Evolutionary conservation across 2,888 invertebrate species (phyloP).

Genomic region (Pegoplata infirma): DNA sequence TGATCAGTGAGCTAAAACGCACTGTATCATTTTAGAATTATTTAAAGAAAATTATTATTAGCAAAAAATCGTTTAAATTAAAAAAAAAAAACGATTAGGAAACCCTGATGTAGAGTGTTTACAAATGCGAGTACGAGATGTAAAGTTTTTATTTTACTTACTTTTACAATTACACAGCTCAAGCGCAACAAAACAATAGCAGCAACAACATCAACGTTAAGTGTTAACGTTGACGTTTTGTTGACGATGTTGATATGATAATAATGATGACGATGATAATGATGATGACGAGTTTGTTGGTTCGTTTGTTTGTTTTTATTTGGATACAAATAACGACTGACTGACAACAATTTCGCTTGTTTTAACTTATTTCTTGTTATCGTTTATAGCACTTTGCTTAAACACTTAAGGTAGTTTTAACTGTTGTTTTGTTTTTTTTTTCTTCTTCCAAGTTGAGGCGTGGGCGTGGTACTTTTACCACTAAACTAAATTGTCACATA

Average conservation of each 20-base stretch:
- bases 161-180: slow-evolving; percentile 42
- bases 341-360: slow-evolving; percentile 1
- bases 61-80: too few relatives aligned
- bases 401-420: slow-evolving; percentile 32
- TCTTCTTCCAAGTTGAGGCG: background rate
- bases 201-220: background rate
- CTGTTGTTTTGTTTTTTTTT: background rate
- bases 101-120: too few relatives aligned
- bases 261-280: too few relatives aligned
- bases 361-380: slow-evolving; percentile 1
- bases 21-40: too few relatives aligned
- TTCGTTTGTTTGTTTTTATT: slow-evolving; percentile 1
- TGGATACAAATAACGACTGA: too few relatives aligned
- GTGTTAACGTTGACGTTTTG: slow-evolving; percentile 5
- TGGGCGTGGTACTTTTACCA: slow-evolving; percentile 50
- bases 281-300: slow-evolving; percentile 6
- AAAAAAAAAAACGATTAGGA: too few relatives aligned
- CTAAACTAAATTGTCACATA: slow-evolving; percentile 19
- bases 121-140: background rate
- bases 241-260: slow-evolving; percentile 13
- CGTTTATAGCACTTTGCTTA: slow-evolving; percentile 23
- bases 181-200: slow-evolving; percentile 14
- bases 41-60: too few relatives aligned
- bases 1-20: too few relatives aligned
- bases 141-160: slow-evolving; percentile 21